Base-by-base conservation (phyloP, 1,140 invertebrate genomes). In the Asbolus verrucosus region DNA sequence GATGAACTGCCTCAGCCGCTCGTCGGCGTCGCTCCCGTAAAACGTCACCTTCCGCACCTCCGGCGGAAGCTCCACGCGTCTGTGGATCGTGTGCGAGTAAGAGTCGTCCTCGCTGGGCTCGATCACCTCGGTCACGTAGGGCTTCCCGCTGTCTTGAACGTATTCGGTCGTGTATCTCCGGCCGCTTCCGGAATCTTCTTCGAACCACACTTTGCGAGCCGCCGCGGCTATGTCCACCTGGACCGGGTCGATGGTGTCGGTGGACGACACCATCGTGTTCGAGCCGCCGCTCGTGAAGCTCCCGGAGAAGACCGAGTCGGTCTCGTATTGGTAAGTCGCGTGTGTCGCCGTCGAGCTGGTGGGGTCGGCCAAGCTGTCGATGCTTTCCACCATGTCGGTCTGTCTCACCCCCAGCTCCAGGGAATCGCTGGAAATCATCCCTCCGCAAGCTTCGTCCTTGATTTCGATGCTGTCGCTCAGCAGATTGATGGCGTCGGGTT, bases 241-340 rank as follows among this genome's bases (percentile, higher is more conserved):
- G 3, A 31, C 70, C 4, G 86, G 84, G 67, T 88, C 89, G 69
- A 90, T 77, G 13, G 87, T 89, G 75, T 91, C 90, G 60, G 89
- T 86, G 9, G 88, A 90, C 0, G 89, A 90, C 1, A 91, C 86
- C 88, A 91, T 89, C 8, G 90, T 91, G 75, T 89, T 90, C 41
- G 89, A 91, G 68, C 89, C 90, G 75, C 87, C 89, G 81, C 91
- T 92, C 19, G 91, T 92, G 33, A 93, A 86, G 81, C 91, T 93
- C 11, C 90, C 90, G 2, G 91, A 93, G 88, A 92, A 92, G 13
- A 91, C 86, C 0, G 92, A 93, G 76, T 93, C 91, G 0, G 89
- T 90, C 80, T 93, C 91, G 76, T 90, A 91, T 74, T 92, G 91
- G 76, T 91, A 93, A n/a, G 91, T 93, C 11, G 92, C 92, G 76